Evolutionary conservation across 2,797 vertebrate genomes (phyloP).

Genomic region (Poecilia velifera): DNA sequence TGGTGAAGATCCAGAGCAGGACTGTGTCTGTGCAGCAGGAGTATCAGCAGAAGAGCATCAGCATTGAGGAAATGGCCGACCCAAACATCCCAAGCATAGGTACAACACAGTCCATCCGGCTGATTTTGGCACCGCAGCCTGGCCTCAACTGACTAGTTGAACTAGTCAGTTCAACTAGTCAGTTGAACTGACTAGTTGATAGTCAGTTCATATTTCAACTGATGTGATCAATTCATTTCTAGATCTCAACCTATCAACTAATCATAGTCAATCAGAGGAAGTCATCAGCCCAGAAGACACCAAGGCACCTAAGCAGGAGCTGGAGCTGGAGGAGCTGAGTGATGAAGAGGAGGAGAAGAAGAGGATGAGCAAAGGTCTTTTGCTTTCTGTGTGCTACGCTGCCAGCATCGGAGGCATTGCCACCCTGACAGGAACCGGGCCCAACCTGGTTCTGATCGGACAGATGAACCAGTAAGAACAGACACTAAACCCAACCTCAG

Average conservation of each 20-base stretch:
- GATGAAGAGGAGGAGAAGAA: constrained; percentile 56
- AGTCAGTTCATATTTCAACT: background rate
- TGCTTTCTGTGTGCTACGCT: constrained; percentile 89
- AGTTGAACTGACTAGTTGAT: too few species aligned
- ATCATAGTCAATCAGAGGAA: constrained; percentile 11
- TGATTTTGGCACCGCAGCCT: background rate
- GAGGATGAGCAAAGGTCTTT: constrained; percentile 86
- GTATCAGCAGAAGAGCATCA: constrained; percentile 27
- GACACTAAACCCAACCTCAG: background rate
- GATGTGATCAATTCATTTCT: constrained; percentile 1
- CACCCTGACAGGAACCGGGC: constrained; percentile 92
- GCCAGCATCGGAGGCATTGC: constrained; percentile 95
- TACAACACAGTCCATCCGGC: background rate
- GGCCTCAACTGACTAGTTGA: too few species aligned
- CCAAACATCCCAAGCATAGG: constrained; percentile 29
- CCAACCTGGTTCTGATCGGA: constrained; percentile 91
- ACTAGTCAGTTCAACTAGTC: too few species aligned
- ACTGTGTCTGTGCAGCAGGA: background rate
- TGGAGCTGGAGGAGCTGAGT: constrained; percentile 48
- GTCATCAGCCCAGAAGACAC: constrained; percentile 8
- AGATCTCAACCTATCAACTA: constrained; percentile 13
- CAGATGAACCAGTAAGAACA: constrained; percentile 90
- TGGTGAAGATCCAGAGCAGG: background rate
- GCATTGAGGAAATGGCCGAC: background rate
- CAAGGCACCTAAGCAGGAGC: background rate